phyloP scores from a whole-genome alignment of 2,797 vertebrate genomes.

The Acipenser ruthenus region DNA sequence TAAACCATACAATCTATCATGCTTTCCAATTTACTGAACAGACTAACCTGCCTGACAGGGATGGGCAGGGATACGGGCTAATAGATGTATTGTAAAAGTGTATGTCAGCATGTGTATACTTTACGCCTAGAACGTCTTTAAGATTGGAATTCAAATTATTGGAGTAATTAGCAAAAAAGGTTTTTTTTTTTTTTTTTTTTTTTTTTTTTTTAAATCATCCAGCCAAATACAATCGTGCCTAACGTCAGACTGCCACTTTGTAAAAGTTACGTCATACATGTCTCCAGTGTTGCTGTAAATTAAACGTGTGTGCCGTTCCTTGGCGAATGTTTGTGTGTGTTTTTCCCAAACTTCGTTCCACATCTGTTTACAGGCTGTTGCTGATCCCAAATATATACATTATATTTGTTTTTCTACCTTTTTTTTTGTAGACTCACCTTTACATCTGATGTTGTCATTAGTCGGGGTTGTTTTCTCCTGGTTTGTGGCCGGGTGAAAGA shows the following conservation, averaged over 20 bases:
- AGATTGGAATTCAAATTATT: no score
- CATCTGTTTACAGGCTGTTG: constrained; percentile 34
- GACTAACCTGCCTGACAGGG: no score
- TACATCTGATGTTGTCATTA: constrained; percentile 31
- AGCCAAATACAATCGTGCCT: no score
- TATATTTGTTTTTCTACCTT: not conserved
- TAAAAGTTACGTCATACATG: constrained; percentile 2
- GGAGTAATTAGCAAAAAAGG: no score
- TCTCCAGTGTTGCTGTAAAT: not conserved
- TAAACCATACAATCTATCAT: no score
- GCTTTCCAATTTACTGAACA: no score
- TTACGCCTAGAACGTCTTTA: no score
- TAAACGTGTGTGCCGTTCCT: not conserved
- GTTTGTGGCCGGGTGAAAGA: constrained; percentile 21
- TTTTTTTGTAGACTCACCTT: not conserved
- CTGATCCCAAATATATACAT: constrained; percentile 6
- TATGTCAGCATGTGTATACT: no score
- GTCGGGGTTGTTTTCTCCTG: constrained; percentile 20
- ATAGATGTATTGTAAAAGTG: no score
- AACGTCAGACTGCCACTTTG: not conserved
- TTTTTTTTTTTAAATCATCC: no score
- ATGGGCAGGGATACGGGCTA: no score
- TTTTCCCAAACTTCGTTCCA: constrained; percentile 13
- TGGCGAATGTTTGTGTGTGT: not conserved
- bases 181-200: no score